phyloP scores from a whole-genome alignment of 2,888 invertebrate genomes.

The Pecten maximus region DNA sequence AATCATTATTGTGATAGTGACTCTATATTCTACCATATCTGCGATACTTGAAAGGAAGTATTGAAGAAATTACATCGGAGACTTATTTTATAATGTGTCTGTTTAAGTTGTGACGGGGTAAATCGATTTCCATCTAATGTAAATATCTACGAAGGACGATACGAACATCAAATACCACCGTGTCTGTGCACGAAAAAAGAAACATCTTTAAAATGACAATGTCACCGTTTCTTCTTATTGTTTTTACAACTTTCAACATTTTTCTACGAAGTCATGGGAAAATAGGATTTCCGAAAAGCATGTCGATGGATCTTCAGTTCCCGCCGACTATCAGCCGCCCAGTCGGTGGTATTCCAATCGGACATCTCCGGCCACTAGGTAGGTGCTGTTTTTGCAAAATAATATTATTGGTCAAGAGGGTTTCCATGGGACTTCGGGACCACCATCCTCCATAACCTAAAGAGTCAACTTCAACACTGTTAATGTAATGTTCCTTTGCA shows the following conservation, averaged over 20 bases:
- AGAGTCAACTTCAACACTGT: no score
- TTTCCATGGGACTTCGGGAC: no score
- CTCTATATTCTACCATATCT: no score
- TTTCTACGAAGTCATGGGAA: conserved; percentile 43
- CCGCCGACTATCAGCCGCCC: conserved; percentile 69
- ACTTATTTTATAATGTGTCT: background rate
- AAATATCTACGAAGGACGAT: background rate
- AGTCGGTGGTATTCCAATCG: conserved; percentile 72
- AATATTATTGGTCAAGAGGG: no score
- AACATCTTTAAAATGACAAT: background rate
- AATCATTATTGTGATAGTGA: no score
- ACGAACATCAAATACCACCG: background rate
- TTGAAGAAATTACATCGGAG: background rate
- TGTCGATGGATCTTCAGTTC: conserved; percentile 73
- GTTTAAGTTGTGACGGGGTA: background rate
- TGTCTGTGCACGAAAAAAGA: background rate
- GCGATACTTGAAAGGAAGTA: background rate
- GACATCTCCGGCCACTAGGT: conserved; percentile 80
- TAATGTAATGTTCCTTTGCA: no score
- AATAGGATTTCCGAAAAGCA: conserved; percentile 76
- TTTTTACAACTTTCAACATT: background rate
- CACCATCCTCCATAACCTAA: no score
- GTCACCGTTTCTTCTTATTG: background rate
- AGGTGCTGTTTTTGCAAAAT: no score
- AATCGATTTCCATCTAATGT: background rate